Base-by-base conservation (phyloP, 2,797 vertebrate species). In the Saxicola maurus region DNA sequence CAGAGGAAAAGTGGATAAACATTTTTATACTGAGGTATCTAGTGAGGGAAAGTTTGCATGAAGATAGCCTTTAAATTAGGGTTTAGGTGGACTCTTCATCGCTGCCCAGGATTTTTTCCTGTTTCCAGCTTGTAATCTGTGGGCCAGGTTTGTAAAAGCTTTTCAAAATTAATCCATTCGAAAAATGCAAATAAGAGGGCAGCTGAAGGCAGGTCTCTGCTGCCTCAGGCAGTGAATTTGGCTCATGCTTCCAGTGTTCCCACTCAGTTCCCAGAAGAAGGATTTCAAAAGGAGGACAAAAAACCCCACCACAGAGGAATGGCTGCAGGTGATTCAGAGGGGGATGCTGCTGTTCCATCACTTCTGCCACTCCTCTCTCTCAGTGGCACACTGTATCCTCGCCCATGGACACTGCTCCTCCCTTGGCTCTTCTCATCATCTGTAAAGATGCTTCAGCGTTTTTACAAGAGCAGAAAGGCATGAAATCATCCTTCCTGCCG, bases 171-270 rank as follows among this genome's bases (percentile, higher is more conserved):
- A 74, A 42, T 67, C 53, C 1, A 0, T 85, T 90, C 5, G 12
- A 71, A 87, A 82, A 69, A 24, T 46, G 68, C 28, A 59, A 90
- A 56, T 83, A 17, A 14, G 78, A 45, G 78, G 71, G 86, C 62
- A 59, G 86, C 74, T 83, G 90, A 71, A 86, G 76, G 82, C 82
- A 86, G 77, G 67, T 35, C 75, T 81, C 57, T 60, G 66, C 81
- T 90, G 67, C 77, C 74, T 60, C 0, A 0, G 56, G 56, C 40
- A 9, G 9, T 20, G 81, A 37, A 49, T 72, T 73, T 93, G 86
- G 71, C 71, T 91, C 71, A 11, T 0, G 0, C 30, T 84, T 60
- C 56, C 53, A 33, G 0, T 56, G 61, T 30, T 45, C 28, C 79
- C 51, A 28, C 61, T 82, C 51, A 5, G 59, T 49, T 86, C 86